phyloP scores from a whole-genome alignment of 2,888 invertebrate species.

The Atethmia centrago region DNA sequence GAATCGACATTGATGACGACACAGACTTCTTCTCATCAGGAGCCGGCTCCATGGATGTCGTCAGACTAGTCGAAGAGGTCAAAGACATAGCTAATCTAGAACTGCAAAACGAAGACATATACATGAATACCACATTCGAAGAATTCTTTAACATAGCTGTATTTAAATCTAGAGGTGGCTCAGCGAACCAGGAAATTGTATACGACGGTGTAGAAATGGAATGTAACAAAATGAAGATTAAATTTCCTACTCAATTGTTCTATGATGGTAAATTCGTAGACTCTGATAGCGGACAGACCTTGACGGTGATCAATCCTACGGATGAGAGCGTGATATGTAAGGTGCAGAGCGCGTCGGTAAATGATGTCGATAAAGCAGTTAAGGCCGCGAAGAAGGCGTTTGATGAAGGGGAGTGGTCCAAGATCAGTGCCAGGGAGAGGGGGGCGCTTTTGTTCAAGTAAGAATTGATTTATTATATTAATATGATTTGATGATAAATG shows the following conservation, averaged over 20 bases:
- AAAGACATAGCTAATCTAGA: slow-evolving; percentile 94
- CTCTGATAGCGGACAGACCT: slow-evolving; percentile 92
- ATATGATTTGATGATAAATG: not conserved
- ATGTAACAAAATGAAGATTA: slow-evolving; percentile 95
- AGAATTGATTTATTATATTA: slow-evolving; percentile 64
- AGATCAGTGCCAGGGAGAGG: slow-evolving; percentile 97
- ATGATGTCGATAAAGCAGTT: slow-evolving; percentile 97
- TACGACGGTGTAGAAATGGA: slow-evolving; percentile 94
- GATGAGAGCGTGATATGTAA: slow-evolving; percentile 95
- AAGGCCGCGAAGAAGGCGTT: slow-evolving; percentile 96
- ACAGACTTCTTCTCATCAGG: slow-evolving; percentile 98
- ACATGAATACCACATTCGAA: slow-evolving; percentile 97
- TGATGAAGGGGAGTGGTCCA: slow-evolving; percentile 97
- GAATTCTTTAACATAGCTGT: slow-evolving; percentile 94
- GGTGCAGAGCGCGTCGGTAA: slow-evolving; percentile 93
- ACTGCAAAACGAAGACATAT: slow-evolving; percentile 97
- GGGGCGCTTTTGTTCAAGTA: slow-evolving; percentile 95
- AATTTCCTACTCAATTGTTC: slow-evolving; percentile 97
- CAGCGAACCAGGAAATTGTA: slow-evolving; percentile 89
- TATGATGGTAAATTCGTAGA: slow-evolving; percentile 97
- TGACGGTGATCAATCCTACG: slow-evolving; percentile 95
- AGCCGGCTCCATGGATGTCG: slow-evolving; percentile 99
- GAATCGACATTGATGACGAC: slow-evolving; percentile 93
- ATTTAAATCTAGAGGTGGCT: slow-evolving; percentile 91
- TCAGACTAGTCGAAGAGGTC: slow-evolving; percentile 97